Evolutionary conservation across 2,113 vertebrate species (phyloP), one percentile per base, ranked within the genome.

Genomic region (Proteles cristata): DNA sequence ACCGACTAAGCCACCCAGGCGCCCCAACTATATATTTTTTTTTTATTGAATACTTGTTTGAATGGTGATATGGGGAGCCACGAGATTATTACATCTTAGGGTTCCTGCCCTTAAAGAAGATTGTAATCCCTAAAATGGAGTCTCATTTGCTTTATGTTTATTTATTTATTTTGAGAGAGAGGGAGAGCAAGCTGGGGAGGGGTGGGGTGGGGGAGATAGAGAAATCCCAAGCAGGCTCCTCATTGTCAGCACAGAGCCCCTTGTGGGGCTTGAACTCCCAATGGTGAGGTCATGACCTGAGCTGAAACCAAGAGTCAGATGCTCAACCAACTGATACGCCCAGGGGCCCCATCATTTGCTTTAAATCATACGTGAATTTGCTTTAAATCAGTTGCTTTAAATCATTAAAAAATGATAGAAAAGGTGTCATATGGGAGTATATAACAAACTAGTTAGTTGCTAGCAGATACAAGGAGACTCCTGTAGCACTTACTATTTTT

Each of bases 401-500:
- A 58, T 87, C 33, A 69, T 92, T 88, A 28, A 71, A 85, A 94
- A 94, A 73, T 68, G 71, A 39, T 92, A 53, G 71, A 63, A 88
- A 86, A 95, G 25, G 43, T 90, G 14, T 90, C 61, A 87, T 45
- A n/a, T 80, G n/a, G 69, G 16, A 83, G 7, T 88, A 48, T 90
- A 65, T 87, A 81, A 82, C 71, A 55, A 39, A 17, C 35, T 71
- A 85, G 28, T 80, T 90, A 96, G 58, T 80, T 95, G 82, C 73
- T 69, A 84, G 63, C 16, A 95, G 48, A 84, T 87, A 82, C 53
- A 53, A 81, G 73, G 83, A 85, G 83, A 84, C 26, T 88, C 12
- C n/a, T 88, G 7, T 95, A 85, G n/a, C 77, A 93, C 31, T 88
- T 66, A 73, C 11, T 50, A 26, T 55, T 92, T 97, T 93, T 92